Evolutionary conservation across 2,797 vertebrate genomes (phyloP), one percentile per base, ranked within the genome.

Genomic region (Tapera naevia): DNA sequence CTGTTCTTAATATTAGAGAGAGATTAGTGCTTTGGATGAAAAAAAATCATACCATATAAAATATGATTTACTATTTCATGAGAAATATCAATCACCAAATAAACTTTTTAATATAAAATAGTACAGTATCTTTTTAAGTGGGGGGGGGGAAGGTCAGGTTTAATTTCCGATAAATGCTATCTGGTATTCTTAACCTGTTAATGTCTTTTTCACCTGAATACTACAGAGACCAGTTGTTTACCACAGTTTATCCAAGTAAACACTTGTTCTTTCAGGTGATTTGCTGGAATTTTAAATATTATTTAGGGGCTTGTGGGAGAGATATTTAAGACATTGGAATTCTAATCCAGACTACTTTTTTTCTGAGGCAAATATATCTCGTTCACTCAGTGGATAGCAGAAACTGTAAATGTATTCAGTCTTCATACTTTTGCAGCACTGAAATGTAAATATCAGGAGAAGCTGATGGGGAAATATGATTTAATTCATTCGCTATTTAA

Each of bases 401-500:
- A 91, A 35, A 27, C 57, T 89, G 76, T 60, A 82, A 87, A 93
- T 78, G 24, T 67, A 76, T 94, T 92, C 73, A n/a, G 57, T 83
- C 70, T 79, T 93, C 84, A 46, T 57, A 71, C 84, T 92, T 56
- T 81, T 80, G 61, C 58, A 79, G 37, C 61, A 88, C 58, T 72
- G 62, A 86, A 88, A 95, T 67, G 89, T 89, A 93, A 92, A 86
- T 82, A 89, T 48, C 45, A 83, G 16, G 43, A 70, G 57, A 92
- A 91, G 61, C 17, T 74, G 66, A 72, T 80, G 66, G 56, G 24
- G 81, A 95, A 93, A 80, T 43, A 72, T 60, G 46, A 83, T 92
- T 94, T 93, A 93, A 95, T 79, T 96, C 25, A 56, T 80, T 62
- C 33, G 91, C 74, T 64, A 10, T 91, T 95, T 92, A 86, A 92